These are phyloP conservation scores for Serilophus lunatus DNA, from an alignment of 2,113 vertebrate genomes.

Conservation along the genomic window DNA sequence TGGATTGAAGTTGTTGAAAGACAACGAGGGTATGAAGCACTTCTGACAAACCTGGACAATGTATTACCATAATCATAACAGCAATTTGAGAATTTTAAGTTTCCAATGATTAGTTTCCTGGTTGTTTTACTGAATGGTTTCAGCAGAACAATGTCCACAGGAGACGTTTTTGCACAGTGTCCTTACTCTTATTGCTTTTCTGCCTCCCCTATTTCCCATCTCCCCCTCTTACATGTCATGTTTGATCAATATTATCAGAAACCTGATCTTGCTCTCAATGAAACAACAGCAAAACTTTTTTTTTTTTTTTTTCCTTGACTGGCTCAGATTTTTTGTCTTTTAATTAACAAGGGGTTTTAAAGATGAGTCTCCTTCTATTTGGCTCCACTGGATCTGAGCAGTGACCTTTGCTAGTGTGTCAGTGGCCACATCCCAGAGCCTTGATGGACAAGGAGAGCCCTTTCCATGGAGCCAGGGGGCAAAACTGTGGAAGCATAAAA, in stretches of 20 bases:
- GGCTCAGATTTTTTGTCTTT: conserved; percentile 3
- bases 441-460: not conserved
- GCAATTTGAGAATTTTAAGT: not conserved
- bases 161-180: not conserved
- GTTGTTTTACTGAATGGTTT: not conserved
- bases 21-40: fast-evolving
- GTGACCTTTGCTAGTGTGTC: not conserved
- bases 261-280: not conserved
- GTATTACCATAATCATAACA: not conserved
- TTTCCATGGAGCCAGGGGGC: not conserved
- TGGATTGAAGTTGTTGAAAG: not conserved
- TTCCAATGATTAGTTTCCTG: not conserved
- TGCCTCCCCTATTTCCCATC: not conserved
- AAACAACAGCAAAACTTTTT: not conserved
- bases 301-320: not conserved
- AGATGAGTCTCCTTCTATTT: not conserved
- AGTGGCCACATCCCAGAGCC: fast-evolving
- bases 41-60: not conserved
- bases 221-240: not conserved
- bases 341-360: conserved; percentile 13
- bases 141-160: not conserved
- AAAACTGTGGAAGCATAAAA: not conserved
- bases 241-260: conserved; percentile 10
- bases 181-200: not conserved
- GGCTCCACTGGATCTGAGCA: not conserved